Evolutionary conservation across 2,113 vertebrate genomes (phyloP).

Genomic region (Campylorhamphus procurvoides): DNA sequence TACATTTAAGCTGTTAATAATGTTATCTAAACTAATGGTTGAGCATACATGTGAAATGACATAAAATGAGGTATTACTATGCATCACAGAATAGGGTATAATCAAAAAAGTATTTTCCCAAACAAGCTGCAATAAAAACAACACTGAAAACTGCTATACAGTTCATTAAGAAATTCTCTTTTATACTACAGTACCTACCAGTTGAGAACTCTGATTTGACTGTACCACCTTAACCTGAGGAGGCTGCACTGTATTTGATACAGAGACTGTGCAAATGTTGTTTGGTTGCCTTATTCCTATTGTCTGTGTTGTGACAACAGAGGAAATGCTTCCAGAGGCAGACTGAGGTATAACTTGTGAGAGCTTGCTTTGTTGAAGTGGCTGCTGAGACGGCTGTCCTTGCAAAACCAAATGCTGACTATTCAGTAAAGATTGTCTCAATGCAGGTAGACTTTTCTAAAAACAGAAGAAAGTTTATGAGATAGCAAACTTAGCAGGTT

Average conservation of each 20-base stretch:
- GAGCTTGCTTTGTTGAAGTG: constrained; percentile 77
- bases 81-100: not conserved
- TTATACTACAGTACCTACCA: constrained; percentile 75
- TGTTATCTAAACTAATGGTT: not conserved
- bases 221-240: constrained; percentile 70
- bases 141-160: not conserved
- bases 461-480: constrained; percentile 37
- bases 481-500: not conserved
- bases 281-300: constrained; percentile 83
- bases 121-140: not conserved
- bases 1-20: not conserved
- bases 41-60: not conserved
- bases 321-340: constrained; percentile 68
- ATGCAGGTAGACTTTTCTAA: constrained; percentile 88
- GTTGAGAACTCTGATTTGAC: constrained; percentile 76
- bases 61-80: not conserved
- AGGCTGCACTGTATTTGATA: constrained; percentile 65
- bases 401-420: constrained; percentile 80
- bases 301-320: constrained; percentile 73
- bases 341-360: constrained; percentile 65
- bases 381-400: constrained; percentile 69
- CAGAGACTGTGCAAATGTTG: constrained; percentile 75
- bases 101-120: not conserved
- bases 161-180: not conserved
- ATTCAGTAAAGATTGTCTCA: constrained; percentile 85